A percentile compares a stretch with the other conserved stretches of the same genome.
Evolutionary conservation across 2,113 vertebrate genomes (phyloP).

Genomic region (Corythaeola cristata): DNA sequence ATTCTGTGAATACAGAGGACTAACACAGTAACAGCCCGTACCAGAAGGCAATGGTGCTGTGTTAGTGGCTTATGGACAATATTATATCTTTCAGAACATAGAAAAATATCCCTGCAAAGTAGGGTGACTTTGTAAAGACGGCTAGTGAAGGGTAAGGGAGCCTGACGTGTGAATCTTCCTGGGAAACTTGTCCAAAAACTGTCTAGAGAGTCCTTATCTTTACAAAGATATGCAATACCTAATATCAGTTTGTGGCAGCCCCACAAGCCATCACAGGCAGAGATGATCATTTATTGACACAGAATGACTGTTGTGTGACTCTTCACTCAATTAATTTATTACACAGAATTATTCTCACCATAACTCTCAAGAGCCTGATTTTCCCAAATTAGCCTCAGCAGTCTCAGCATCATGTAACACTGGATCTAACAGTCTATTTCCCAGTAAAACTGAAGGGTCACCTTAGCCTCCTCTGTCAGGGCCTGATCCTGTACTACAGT

Average conservation of each 20-base stretch:
- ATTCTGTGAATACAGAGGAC: slow-evolving; percentile 12
- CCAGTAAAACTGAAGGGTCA: background rate
- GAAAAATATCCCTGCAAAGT: background rate
- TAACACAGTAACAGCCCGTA: slow-evolving; percentile 17
- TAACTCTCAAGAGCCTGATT: background rate
- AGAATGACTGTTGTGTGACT: background rate
- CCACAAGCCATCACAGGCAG: background rate
- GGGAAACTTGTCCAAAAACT: background rate
- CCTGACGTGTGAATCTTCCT: background rate
- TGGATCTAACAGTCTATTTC: background rate
- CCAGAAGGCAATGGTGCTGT: slow-evolving; percentile 18
- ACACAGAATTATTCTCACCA: background rate
- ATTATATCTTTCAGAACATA: background rate
- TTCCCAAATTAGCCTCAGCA: background rate
- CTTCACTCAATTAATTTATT: background rate
- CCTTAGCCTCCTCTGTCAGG: background rate
- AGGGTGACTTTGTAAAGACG: background rate
- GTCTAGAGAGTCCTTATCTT: background rate
- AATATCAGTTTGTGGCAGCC: background rate
- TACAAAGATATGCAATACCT: background rate
- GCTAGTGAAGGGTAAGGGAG: background rate
- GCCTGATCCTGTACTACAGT: background rate
- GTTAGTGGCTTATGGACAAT: background rate
- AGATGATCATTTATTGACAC: background rate
- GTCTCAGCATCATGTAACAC: background rate